These are phyloP conservation scores for Lepas anatifera DNA, from an alignment of 2,888 invertebrate genomes.

Conservation along the genomic window DNA sequence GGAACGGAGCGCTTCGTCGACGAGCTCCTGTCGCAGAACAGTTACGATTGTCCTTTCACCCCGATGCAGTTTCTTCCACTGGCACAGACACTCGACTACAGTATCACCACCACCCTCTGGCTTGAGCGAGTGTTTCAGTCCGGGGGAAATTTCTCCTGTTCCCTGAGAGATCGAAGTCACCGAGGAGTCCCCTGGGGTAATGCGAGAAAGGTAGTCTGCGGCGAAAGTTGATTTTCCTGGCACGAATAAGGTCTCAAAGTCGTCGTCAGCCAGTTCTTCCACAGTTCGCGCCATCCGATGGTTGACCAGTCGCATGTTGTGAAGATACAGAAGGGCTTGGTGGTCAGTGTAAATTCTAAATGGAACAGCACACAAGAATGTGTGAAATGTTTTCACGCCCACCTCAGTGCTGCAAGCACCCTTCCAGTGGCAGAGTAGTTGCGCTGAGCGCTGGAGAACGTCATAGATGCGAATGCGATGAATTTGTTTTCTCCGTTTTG, in stretches of 20 bases:
- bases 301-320: not conserved
- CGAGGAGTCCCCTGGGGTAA: not conserved
- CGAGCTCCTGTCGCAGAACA: not conserved
- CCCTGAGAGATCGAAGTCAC: not conserved
- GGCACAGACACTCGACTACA: not conserved
- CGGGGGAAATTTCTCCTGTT: not conserved
- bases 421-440: not conserved
- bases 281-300: not conserved
- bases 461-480: too few species aligned
- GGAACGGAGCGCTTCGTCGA: not conserved
- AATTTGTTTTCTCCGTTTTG: too few species aligned
- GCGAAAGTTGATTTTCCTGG: not conserved
- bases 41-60: not conserved
- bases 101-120: not conserved
- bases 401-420: not conserved
- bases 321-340: not conserved
- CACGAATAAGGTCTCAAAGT: not conserved
- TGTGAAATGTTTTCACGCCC: not conserved
- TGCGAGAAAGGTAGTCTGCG: not conserved
- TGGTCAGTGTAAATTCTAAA: not conserved
- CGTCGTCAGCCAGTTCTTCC: not conserved
- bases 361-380: not conserved
- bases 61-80: not conserved
- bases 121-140: not conserved
- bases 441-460: too few species aligned